These are phyloP conservation scores for Gastracanthus pulcherrimus DNA, from an alignment of 2,888 invertebrate genomes.

Conservation along the genomic window DNA sequence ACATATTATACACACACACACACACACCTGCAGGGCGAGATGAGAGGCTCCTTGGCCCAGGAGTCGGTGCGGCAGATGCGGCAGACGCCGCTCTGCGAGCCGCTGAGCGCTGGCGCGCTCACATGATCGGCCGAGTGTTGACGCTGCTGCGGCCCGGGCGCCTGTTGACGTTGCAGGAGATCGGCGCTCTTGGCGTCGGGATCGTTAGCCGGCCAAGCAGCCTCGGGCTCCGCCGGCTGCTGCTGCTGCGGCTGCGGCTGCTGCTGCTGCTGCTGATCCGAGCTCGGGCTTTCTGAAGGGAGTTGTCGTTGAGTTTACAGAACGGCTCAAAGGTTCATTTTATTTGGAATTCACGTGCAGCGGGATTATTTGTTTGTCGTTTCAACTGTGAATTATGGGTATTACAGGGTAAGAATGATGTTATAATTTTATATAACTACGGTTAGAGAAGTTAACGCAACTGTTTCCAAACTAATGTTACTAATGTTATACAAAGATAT, in stretches of 20 bases:
- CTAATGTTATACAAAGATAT: too few species aligned
- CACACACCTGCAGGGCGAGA: conserved; percentile 80
- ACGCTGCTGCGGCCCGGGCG: not conserved
- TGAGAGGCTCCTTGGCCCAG: conserved; percentile 78
- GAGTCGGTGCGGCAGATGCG: conserved; percentile 82
- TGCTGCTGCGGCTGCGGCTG: too few species aligned
- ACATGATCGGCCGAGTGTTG: not conserved
- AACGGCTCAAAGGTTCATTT: too few species aligned
- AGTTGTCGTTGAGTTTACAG: too few species aligned
- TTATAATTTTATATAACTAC: too few species aligned
- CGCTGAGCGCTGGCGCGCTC: not conserved
- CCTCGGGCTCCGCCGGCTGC: not conserved
- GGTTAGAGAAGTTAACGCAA: too few species aligned
- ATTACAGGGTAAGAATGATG: too few species aligned
- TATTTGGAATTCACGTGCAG: too few species aligned
- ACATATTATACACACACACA: too few species aligned
- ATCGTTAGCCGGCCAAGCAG: not conserved
- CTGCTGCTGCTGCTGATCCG: too few species aligned
- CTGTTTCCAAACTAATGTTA: too few species aligned
- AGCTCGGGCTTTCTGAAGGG: conserved; percentile 23
- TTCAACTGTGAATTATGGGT: too few species aligned
- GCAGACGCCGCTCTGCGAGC: conserved; percentile 77
- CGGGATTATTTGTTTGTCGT: not conserved
- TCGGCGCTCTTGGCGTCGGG: conserved; percentile 24
- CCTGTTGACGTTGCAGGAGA: conserved; percentile 60